Percentiles rank a stretch among this genome's conserved stretches.
Evolutionary conservation across 2,797 vertebrate genomes (phyloP).

Genomic region (Chloroceryle inda): DNA sequence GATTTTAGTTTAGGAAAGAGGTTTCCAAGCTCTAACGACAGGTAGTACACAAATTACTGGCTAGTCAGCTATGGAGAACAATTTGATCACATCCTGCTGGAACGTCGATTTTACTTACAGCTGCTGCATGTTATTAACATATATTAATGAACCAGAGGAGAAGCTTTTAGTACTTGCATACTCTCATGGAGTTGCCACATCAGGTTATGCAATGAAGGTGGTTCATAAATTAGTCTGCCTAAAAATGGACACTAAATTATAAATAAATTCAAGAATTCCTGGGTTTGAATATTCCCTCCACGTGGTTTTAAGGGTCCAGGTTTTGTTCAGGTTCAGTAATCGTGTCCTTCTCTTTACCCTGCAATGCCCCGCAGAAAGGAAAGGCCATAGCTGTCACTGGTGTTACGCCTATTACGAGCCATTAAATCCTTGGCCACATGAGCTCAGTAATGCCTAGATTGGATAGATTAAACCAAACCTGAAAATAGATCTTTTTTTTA

Average conservation of each 20-base stretch:
- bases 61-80: slow-evolving; percentile 12
- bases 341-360: background rate
- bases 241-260: background rate
- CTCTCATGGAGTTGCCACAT: background rate
- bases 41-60: background rate
- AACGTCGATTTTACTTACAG: slow-evolving; percentile 14
- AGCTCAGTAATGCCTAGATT: background rate
- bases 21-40: background rate
- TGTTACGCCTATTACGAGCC: rapidly evolving
- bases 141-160: background rate
- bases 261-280: background rate
- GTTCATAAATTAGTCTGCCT: background rate
- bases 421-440: background rate
- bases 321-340: background rate
- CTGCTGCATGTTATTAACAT: slow-evolving; percentile 13
- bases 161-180: background rate
- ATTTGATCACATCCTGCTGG: background rate
- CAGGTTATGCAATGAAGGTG: background rate
- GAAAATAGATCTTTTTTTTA: background rate
- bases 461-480: background rate
- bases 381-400: background rate
- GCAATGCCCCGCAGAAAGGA: background rate
- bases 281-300: background rate
- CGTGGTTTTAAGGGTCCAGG: rapidly evolving
- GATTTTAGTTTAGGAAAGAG: background rate